A percentile compares a stretch with the other conserved stretches of the same genome.
Evolutionary conservation across 2,113 vertebrate species (phyloP).

Genomic region (Sinocyclocheilus anshuiensis): DNA sequence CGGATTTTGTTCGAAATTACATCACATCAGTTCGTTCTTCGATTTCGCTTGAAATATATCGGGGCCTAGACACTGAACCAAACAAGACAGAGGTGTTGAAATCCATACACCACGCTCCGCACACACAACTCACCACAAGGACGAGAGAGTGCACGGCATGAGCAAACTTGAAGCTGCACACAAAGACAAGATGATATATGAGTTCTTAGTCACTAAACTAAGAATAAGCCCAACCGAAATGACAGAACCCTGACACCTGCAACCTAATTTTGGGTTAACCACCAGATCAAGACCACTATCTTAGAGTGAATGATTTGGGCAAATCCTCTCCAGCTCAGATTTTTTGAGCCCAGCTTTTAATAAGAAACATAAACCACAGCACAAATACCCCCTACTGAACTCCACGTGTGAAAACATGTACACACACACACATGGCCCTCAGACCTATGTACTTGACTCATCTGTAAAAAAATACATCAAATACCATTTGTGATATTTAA

Average conservation of each 20-base stretch:
- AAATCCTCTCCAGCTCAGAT: constrained; percentile 28
- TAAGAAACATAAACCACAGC: constrained; percentile 29
- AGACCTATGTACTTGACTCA: constrained; percentile 17
- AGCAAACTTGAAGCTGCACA: too few relatives aligned
- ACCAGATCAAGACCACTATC: not conserved
- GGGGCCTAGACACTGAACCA: too few relatives aligned
- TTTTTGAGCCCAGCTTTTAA: constrained; percentile 18
- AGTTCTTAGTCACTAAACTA: too few relatives aligned
- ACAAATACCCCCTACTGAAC: not conserved
- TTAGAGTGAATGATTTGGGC: constrained; percentile 10
- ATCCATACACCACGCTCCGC: too few relatives aligned
- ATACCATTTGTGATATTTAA: not conserved
- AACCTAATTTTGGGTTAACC: not conserved
- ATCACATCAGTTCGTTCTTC: too few relatives aligned
- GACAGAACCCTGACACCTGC: not conserved
- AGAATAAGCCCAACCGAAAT: not conserved
- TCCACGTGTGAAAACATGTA: not conserved
- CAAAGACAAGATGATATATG: too few relatives aligned
- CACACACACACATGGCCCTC: constrained; percentile 45
- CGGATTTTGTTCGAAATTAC: too few relatives aligned
- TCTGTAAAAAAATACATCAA: constrained; percentile 12
- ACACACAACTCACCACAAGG: too few relatives aligned
- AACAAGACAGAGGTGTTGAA: too few relatives aligned
- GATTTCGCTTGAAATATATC: too few relatives aligned
- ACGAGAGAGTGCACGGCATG: too few relatives aligned